Percentiles rank a stretch among this genome's conserved stretches.
phyloP scores from a whole-genome alignment of 2,113 vertebrate species.

The Hemiprocne comata region DNA sequence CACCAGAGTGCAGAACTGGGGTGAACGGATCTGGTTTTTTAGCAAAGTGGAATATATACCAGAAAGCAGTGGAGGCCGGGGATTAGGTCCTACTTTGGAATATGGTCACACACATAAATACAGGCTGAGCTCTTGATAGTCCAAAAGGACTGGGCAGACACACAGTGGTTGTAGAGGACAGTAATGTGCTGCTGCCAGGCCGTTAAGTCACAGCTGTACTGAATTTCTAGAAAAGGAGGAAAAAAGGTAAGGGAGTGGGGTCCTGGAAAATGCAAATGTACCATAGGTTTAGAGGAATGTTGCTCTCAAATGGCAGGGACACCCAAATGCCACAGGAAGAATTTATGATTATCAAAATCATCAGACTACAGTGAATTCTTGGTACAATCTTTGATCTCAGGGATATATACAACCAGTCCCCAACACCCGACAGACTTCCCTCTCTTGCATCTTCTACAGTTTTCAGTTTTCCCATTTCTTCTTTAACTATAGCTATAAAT shows the following conservation, averaged over 20 bases:
- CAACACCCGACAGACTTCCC: neutral
- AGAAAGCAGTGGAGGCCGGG: neutral
- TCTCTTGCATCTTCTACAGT: neutral
- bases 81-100: neutral
- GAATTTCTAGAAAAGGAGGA: neutral
- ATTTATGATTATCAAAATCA: neutral
- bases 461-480: neutral
- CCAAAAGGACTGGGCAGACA: neutral
- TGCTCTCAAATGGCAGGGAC: neutral
- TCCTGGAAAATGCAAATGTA: neutral
- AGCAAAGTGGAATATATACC: neutral
- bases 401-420: neutral
- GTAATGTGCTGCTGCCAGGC: neutral
- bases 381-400: neutral
- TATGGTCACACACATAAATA: neutral
- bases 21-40: neutral
- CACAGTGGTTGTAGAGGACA: accelerated
- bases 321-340: neutral
- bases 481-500: neutral
- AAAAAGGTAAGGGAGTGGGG: accelerated
- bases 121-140: neutral
- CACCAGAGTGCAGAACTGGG: neutral
- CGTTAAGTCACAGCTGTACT: neutral
- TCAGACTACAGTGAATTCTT: neutral
- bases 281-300: neutral